Evolutionary conservation across 1,140 invertebrate species (phyloP).

Genomic region (Penaeus chinensis): DNA sequence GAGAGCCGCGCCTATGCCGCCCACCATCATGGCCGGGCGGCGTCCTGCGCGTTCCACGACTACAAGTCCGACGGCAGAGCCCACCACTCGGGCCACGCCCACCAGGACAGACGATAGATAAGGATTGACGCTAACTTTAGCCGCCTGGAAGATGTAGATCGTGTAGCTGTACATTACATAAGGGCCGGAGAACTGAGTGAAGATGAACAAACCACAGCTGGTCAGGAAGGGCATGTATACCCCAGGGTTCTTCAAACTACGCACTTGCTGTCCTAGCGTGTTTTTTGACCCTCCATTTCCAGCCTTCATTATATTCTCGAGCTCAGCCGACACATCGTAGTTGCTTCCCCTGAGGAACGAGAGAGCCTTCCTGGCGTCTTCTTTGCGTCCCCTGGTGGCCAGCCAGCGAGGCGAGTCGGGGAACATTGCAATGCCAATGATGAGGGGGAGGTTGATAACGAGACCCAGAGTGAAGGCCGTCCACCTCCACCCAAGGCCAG

Average conservation of each 20-base stretch:
- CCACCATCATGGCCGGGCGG: background rate
- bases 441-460: background rate
- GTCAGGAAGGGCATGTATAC: background rate
- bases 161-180: slow-evolving; percentile 17
- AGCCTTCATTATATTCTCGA: background rate
- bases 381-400: background rate
- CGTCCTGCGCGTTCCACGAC: background rate
- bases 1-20: background rate
- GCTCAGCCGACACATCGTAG: background rate
- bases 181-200: background rate
- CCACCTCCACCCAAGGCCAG: background rate
- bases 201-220: background rate
- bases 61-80: background rate
- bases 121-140: background rate
- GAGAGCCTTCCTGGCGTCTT: background rate
- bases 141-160: background rate
- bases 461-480: background rate
- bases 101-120: background rate
- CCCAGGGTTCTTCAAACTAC: background rate
- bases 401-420: slow-evolving; percentile 16
- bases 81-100: background rate
- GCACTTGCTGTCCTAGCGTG: background rate
- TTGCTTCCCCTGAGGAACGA: background rate
- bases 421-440: background rate
- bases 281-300: background rate